These are phyloP conservation scores for Metridium senile DNA, from an alignment of 92 coral and sea anemone genomes.

Conservation along the genomic window DNA sequence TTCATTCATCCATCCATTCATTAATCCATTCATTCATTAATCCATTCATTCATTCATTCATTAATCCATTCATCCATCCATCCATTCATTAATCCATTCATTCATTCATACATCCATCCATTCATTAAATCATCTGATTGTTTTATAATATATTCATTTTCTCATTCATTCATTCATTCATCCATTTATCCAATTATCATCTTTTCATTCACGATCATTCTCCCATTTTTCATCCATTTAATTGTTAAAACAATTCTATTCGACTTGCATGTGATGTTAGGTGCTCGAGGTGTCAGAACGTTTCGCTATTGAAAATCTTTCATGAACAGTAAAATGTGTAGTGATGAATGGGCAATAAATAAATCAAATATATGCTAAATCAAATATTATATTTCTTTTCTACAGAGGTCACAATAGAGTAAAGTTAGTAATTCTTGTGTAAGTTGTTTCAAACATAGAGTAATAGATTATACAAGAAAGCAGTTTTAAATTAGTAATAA, in stretches of 20 bases:
- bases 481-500: too few species aligned
- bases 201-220: not conserved
- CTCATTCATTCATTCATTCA: too few species aligned
- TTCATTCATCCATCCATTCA: too few species aligned
- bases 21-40: not conserved
- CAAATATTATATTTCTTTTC: not conserved
- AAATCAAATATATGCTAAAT: too few species aligned
- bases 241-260: not conserved
- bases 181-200: too few species aligned
- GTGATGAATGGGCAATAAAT: not conserved
- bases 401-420: slow-evolving; percentile 88
- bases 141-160: too few species aligned
- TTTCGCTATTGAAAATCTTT: not conserved
- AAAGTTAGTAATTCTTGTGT: slow-evolving; percentile 75
- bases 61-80: too few species aligned
- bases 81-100: too few species aligned
- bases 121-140: not conserved
- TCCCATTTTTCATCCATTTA: not conserved
- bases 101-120: too few species aligned
- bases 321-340: not conserved
- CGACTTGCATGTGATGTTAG: not conserved
- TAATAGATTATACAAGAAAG: too few species aligned
- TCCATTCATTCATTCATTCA: too few species aligned
- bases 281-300: too few species aligned
- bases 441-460: slow-evolving; percentile 40